These are phyloP conservation scores for Penaeus indicus DNA, from an alignment of 1,140 invertebrate genomes.

Conservation along the genomic window DNA sequence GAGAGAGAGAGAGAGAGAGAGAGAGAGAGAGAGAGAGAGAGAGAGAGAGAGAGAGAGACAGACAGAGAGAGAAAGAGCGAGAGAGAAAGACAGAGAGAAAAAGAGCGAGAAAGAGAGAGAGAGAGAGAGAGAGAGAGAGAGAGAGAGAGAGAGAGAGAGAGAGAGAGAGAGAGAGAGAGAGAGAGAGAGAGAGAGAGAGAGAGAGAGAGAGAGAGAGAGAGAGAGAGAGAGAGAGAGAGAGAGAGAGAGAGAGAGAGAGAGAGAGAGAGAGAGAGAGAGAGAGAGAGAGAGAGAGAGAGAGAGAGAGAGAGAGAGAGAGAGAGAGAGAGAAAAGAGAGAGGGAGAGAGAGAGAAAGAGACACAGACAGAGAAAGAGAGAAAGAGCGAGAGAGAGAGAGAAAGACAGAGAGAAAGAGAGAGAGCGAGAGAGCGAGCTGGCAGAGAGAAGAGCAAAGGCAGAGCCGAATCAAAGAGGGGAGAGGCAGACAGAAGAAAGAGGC, in stretches of 20 bases:
- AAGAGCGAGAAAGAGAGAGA: not conserved
- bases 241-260: not conserved
- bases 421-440: constrained; percentile 12
- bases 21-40: not conserved
- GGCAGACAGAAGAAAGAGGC: not conserved
- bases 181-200: constrained; percentile 24
- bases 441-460: not conserved
- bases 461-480: not conserved
- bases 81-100: not conserved
- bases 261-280: constrained; percentile 24
- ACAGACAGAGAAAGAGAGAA: not conserved
- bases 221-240: not conserved
- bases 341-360: not conserved
- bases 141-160: not conserved
- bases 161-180: not conserved
- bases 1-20: constrained; percentile 30
- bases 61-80: not conserved
- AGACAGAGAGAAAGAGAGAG: constrained; percentile 39
- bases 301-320: not conserved
- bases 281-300: not conserved
- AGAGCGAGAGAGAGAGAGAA: constrained; percentile 21
- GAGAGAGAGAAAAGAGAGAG: not conserved
- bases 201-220: not conserved
- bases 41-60: not conserved
- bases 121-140: not conserved